Evolutionary conservation across 2,797 vertebrate species (phyloP).

Genomic region (Calcarius lapponicus): DNA sequence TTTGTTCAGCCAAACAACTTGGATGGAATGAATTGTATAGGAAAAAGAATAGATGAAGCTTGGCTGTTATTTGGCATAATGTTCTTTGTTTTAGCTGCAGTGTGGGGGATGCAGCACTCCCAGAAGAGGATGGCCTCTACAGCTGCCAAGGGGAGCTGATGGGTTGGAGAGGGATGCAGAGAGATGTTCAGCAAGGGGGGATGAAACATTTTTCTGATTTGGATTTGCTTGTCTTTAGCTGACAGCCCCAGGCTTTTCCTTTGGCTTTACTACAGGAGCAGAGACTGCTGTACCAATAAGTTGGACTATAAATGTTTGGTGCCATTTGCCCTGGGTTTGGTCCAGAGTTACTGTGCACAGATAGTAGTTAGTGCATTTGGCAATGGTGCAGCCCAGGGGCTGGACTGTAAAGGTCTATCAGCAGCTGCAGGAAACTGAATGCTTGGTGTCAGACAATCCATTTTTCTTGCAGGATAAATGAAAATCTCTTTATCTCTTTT

Average conservation of each 20-base stretch:
- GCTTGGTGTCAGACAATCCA: not conserved
- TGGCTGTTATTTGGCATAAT: conserved; percentile 50
- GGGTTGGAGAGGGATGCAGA: not conserved
- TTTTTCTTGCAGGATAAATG: not conserved
- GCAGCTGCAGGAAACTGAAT: not conserved
- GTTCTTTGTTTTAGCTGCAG: conserved; percentile 42
- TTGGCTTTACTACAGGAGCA: not conserved
- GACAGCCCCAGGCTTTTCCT: not conserved
- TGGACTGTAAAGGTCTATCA: not conserved
- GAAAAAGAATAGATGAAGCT: conserved; percentile 39
- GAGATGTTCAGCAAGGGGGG: not conserved
- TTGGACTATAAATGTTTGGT: not conserved
- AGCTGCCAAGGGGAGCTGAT: not conserved
- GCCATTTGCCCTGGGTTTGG: not conserved
- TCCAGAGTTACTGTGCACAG: not conserved
- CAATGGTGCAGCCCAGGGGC: not conserved
- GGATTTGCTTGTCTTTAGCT: not conserved
- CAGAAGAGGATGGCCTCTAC: not conserved
- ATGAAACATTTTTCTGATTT: not conserved
- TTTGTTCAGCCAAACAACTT: conserved; percentile 49
- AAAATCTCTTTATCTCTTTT: conserved; percentile 33
- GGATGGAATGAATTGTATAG: conserved; percentile 49
- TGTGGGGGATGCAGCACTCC: conserved; percentile 6
- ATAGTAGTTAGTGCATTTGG: not conserved
- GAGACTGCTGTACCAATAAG: not conserved